phyloP scores from a whole-genome alignment of 2,888 invertebrate species.

The Elmis aenea region DNA sequence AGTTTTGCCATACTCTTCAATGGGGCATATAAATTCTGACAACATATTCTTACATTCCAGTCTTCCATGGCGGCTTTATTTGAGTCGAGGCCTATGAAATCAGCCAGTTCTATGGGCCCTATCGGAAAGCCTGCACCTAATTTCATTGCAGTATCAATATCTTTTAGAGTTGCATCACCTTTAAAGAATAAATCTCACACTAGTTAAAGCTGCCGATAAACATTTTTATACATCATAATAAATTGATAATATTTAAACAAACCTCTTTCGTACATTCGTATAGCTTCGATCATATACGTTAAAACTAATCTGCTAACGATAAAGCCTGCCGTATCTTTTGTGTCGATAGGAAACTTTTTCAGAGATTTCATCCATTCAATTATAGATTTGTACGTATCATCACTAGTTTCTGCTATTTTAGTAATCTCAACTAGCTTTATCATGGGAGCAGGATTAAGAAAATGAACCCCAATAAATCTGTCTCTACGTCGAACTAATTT shows the following conservation, averaged over 20 bases:
- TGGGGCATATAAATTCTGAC: conserved; percentile 56
- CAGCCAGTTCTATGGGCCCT: conserved; percentile 76
- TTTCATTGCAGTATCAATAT: conserved; percentile 81
- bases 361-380: conserved; percentile 76
- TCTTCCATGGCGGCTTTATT: conserved; percentile 68
- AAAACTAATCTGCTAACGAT: conserved; percentile 84
- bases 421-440: conserved; percentile 86
- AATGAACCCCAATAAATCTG: conserved; percentile 81
- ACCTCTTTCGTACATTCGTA: conserved; percentile 77
- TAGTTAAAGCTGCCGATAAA: no score
- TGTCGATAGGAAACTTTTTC: conserved; percentile 79
- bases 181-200: no score
- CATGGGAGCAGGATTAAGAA: conserved; percentile 87
- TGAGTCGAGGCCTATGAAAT: conserved; percentile 75
- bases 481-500: conserved; percentile 66
- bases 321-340: conserved; percentile 90
- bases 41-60: conserved; percentile 65
- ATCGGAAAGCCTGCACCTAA: conserved; percentile 78
- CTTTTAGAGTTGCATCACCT: conserved; percentile 62
- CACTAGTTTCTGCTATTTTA: conserved; percentile 67
- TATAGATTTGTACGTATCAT: conserved; percentile 66
- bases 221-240: no score
- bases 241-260: no score
- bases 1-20: conserved; percentile 58
- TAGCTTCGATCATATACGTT: conserved; percentile 77